Evolutionary conservation across 2,797 vertebrate species (phyloP).

Genomic region (Gymnoscopelus microlampas): DNA sequence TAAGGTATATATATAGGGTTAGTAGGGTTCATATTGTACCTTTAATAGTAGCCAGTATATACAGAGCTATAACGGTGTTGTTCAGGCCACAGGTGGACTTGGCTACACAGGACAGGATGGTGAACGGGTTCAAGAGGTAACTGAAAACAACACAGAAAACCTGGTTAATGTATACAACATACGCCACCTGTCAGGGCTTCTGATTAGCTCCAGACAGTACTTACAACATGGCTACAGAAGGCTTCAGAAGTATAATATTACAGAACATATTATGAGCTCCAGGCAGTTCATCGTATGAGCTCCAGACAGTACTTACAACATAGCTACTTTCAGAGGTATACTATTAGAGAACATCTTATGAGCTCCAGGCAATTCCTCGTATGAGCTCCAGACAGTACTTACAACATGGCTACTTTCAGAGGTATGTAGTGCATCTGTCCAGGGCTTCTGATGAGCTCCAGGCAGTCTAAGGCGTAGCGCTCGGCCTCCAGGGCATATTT

Average conservation of each 20-base stretch:
- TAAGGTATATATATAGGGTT: too few relatives aligned
- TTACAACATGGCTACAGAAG: conserved; percentile 93
- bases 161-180: too few relatives aligned
- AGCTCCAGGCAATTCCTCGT: conserved; percentile 93
- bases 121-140: conserved; percentile 96
- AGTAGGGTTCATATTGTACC: conserved; percentile 73
- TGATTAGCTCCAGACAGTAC: conserved; percentile 65
- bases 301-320: conserved; percentile 79
- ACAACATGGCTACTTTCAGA: conserved; percentile 94
- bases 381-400: conserved; percentile 42
- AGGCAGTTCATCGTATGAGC: conserved; percentile 73
- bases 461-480: conserved; percentile 89
- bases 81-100: conserved; percentile 96
- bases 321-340: conserved; percentile 93
- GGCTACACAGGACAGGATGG: conserved; percentile 94
- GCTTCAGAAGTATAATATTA: conserved; percentile 87
- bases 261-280: conserved; percentile 88
- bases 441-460: conserved; percentile 93
- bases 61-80: conserved; percentile 91
- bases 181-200: conserved; percentile 79
- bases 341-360: too few relatives aligned
- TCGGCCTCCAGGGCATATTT: conserved; percentile 91
- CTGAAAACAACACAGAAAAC: conserved; percentile 68
- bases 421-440: conserved; percentile 94
- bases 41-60: conserved; percentile 93